These are phyloP conservation scores for Ormyrus rosae DNA, from an alignment of 2,888 invertebrate genomes.

Conservation along the genomic window DNA sequence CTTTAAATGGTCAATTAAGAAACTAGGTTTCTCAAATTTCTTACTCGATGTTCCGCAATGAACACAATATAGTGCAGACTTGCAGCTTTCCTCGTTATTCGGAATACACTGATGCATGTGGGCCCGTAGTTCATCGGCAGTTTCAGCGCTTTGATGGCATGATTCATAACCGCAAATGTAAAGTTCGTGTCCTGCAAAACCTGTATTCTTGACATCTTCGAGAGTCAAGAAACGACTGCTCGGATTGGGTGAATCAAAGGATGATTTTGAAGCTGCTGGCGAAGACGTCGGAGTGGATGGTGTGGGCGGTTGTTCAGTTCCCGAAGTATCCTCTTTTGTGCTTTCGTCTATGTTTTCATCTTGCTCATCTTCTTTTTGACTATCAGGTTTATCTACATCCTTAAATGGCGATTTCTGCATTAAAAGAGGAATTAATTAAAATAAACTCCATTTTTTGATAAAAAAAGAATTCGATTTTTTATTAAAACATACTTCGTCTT, in stretches of 20 bases:
- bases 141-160: conserved; percentile 74
- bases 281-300: not conserved
- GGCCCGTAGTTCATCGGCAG: conserved; percentile 70
- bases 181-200: conserved; percentile 75
- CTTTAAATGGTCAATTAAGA: conserved; percentile 79
- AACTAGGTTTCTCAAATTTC: conserved; percentile 74
- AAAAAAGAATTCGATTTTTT: not conserved
- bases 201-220: conserved; percentile 71
- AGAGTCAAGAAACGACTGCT: conserved; percentile 59
- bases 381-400: too few relatives aligned
- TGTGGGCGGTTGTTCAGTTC: not conserved
- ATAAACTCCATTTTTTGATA: not conserved
- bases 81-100: conserved; percentile 60
- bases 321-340: too few relatives aligned
- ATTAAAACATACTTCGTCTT: conserved; percentile 14
- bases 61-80: conserved; percentile 65
- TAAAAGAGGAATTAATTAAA: not conserved
- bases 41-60: conserved; percentile 78
- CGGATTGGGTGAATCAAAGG: not conserved
- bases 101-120: conserved; percentile 75
- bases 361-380: too few relatives aligned
- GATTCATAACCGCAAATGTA: conserved; percentile 77
- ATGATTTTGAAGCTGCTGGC: not conserved
- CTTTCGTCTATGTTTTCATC: too few relatives aligned
- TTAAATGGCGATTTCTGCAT: too few relatives aligned